phyloP scores from a whole-genome alignment of 2,113 vertebrate genomes.

The Cynoglossus semilaevis region DNA sequence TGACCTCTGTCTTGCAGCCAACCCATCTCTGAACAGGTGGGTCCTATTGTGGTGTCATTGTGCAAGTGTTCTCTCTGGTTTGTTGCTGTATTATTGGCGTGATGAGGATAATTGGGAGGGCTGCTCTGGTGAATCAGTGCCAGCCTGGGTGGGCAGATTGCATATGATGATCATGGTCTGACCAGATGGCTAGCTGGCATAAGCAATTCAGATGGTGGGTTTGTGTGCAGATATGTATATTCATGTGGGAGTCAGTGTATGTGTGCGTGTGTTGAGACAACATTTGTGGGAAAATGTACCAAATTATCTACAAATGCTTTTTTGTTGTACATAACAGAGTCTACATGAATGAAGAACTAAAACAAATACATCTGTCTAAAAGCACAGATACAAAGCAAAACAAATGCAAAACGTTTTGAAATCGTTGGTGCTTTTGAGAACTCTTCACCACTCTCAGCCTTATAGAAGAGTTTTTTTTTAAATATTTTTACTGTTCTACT shows the following conservation, averaged over 20 bases:
- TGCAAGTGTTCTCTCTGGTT: conserved; percentile 30
- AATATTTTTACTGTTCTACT: too few relatives aligned
- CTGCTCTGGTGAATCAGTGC: conserved; percentile 68
- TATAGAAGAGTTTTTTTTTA: too few relatives aligned
- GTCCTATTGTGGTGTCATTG: conserved; percentile 47
- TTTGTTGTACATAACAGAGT: too few relatives aligned
- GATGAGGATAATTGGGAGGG: conserved; percentile 74
- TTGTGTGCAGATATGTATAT: conserved; percentile 20
- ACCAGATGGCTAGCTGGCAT: conserved; percentile 73
- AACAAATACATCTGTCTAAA: too few relatives aligned
- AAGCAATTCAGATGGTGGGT: conserved; percentile 34
- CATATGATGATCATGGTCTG: conserved; percentile 76
- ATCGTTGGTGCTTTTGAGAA: too few relatives aligned
- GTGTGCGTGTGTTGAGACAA: conserved; percentile 12
- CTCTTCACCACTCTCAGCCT: too few relatives aligned
- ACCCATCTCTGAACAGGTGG: conserved; percentile 61
- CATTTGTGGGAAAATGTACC: too few relatives aligned
- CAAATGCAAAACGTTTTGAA: too few relatives aligned
- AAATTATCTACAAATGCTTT: too few relatives aligned
- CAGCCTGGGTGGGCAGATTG: conserved; percentile 74
- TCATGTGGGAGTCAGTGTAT: conserved; percentile 26
- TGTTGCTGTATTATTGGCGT: conserved; percentile 66
- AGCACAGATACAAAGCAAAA: too few relatives aligned
- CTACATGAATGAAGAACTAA: too few relatives aligned
- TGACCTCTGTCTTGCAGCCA: conserved; percentile 40